Conservation (phyloP, 2,797 vertebrate species). For the Hapalemur alaotrensis region DNA sequence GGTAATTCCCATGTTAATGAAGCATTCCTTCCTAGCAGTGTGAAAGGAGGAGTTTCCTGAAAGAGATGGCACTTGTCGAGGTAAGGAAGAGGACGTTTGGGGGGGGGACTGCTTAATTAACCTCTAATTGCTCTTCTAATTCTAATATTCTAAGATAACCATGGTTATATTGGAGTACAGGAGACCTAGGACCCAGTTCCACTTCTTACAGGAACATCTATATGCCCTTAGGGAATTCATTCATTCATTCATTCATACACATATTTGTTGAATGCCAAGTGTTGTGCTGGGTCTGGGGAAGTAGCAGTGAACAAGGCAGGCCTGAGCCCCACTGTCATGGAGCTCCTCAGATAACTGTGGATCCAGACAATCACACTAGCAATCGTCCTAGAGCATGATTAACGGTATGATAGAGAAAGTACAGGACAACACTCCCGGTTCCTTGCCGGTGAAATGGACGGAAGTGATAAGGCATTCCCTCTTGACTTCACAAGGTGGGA, state of each 20-base stretch:
- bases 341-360: neutral
- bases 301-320: neutral
- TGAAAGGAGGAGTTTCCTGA: neutral
- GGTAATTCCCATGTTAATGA: neutral
- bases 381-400: neutral
- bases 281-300: neutral
- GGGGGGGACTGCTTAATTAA: neutral
- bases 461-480: neutral
- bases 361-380: neutral
- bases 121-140: neutral
- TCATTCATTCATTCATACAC: neutral
- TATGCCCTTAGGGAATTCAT: neutral
- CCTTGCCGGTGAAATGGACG: neutral
- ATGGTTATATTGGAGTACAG: neutral
- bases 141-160: neutral
- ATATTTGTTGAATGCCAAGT: neutral
- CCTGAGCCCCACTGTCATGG: neutral
- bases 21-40: neutral
- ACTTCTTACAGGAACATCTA: neutral
- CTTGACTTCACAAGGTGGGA: neutral
- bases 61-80: neutral
- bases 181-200: neutral
- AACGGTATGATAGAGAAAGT: neutral
- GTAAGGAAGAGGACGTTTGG: neutral
- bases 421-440: neutral